phyloP scores from a whole-genome alignment of 2,888 invertebrate genomes.

The Lymantria dispar region DNA sequence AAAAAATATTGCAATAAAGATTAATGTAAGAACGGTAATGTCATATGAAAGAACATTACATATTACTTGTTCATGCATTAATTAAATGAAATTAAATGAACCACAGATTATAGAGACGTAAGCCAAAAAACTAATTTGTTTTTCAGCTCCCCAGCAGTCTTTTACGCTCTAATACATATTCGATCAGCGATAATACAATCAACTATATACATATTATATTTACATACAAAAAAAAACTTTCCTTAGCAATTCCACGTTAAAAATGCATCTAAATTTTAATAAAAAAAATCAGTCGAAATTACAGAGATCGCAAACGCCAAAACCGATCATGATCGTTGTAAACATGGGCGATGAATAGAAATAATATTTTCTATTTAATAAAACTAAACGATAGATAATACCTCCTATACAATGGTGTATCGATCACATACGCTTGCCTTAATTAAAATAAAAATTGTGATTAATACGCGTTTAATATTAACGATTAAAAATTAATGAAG shows the following conservation, averaged over 20 bases:
- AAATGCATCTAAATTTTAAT: constrained; percentile 26
- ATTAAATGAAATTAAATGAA: not conserved
- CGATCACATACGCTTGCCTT: constrained; percentile 30
- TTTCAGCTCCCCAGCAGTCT: constrained; percentile 29
- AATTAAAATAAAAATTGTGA: not conserved
- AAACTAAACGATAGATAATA: constrained; percentile 36
- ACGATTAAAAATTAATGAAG: too few relatives aligned
- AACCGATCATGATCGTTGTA: constrained; percentile 47
- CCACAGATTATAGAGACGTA: constrained; percentile 16
- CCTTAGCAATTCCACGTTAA: constrained; percentile 32
- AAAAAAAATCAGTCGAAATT: constrained; percentile 65
- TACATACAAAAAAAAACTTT: constrained; percentile 37
- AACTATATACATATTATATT: constrained; percentile 49
- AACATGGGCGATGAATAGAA: constrained; percentile 45
- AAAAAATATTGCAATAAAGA: not conserved
- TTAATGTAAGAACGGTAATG: not conserved
- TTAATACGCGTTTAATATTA: too few relatives aligned
- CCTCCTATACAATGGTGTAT: constrained; percentile 31
- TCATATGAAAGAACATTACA: too few relatives aligned
- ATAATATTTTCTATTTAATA: constrained; percentile 39
- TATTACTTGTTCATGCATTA: too few relatives aligned
- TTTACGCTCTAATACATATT: constrained; percentile 26
- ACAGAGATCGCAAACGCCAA: constrained; percentile 47
- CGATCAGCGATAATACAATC: constrained; percentile 24
- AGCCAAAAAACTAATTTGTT: constrained; percentile 9